These are phyloP conservation scores for Pongo pygmaeus DNA, from an alignment of 2,113 vertebrate genomes.

Conservation along the genomic window DNA sequence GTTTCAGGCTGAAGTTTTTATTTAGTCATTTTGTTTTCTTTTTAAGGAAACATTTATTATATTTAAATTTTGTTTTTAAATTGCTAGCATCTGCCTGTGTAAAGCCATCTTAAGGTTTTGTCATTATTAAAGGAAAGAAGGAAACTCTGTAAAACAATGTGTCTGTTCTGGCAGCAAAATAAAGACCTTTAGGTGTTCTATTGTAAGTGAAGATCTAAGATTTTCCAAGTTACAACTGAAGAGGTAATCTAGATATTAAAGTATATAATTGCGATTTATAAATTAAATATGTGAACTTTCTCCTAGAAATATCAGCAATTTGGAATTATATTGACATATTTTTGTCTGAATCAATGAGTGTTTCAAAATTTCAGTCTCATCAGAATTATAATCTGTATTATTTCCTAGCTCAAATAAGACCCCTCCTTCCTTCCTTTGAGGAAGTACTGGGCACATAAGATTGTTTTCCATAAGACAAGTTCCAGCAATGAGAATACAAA, in stretches of 20 bases:
- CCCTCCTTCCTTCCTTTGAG: not conserved
- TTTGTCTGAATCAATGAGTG: not conserved
- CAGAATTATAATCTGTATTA: not conserved
- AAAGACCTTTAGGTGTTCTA: not conserved
- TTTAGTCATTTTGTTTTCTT: conserved; percentile 24
- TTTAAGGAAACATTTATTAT: conserved; percentile 15
- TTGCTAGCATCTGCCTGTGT: not conserved
- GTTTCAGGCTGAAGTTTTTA: conserved; percentile 11
- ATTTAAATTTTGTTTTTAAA: conserved; percentile 26
- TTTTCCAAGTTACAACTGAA: conserved; percentile 42
- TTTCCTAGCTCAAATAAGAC: conserved; percentile 5
- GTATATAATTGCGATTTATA: not conserved
- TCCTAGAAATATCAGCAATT: conserved; percentile 8
- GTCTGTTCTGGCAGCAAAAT: conserved; percentile 18
- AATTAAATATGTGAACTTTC: not conserved
- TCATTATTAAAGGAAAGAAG: conserved; percentile 8
- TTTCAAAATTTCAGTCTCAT: conserved; percentile 32
- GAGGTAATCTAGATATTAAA: not conserved
- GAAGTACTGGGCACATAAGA: conserved; percentile 6
- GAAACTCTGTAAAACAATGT: not conserved
- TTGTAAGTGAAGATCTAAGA: conserved; percentile 1
- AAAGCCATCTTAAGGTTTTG: conserved; percentile 21
- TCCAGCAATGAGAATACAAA: conserved; percentile 6
- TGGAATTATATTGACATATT: conserved; percentile 34
- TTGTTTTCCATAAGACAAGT: not conserved